Conservation (phyloP, 2,113 vertebrate species). For the Peromyscus polionotus region DNA sequence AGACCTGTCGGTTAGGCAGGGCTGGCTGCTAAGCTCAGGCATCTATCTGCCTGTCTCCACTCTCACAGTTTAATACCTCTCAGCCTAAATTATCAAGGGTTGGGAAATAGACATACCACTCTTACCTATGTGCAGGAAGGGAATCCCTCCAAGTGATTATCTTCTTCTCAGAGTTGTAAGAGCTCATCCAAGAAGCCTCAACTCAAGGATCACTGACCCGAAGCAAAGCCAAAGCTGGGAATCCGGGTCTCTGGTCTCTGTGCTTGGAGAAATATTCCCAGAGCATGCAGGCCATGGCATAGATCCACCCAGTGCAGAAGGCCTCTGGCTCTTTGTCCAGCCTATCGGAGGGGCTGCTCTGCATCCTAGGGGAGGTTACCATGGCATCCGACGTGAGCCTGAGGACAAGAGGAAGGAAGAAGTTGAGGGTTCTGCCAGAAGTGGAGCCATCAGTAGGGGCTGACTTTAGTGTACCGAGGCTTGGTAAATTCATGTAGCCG, state of each 20-base stretch:
- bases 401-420: neutral
- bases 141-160: neutral
- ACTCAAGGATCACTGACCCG: neutral
- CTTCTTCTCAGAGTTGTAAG: neutral
- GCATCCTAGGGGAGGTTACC: neutral
- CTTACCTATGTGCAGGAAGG: neutral
- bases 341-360: fast-evolving
- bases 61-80: neutral
- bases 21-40: neutral
- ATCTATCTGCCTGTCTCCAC: neutral
- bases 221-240: neutral
- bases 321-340: neutral
- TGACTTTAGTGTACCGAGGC: neutral
- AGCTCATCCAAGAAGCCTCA: neutral
- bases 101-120: neutral
- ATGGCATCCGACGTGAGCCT: neutral
- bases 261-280: neutral
- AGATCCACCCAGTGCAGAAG: neutral
- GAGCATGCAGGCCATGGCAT: neutral
- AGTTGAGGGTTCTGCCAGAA: neutral
- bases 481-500: neutral
- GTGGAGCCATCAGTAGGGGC: neutral
- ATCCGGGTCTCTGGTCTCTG: neutral
- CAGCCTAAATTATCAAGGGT: neutral
- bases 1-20: neutral